These are phyloP conservation scores for Lynx canadensis DNA, from an alignment of 2,113 vertebrate genomes.

Conservation along the genomic window DNA sequence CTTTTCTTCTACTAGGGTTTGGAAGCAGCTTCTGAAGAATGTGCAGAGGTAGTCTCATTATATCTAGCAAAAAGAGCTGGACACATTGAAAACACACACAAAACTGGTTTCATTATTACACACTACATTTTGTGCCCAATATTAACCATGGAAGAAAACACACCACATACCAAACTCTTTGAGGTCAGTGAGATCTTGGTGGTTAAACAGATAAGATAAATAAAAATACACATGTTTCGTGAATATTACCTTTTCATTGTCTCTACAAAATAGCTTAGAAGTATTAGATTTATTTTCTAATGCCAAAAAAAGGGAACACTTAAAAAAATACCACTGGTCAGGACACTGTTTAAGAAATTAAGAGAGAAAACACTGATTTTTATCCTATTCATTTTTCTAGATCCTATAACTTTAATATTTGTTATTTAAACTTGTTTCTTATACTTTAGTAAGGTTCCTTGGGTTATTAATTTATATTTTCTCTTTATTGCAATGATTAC, in stretches of 20 bases:
- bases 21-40: constrained; percentile 9
- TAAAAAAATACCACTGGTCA: not conserved
- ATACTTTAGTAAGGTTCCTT: not conserved
- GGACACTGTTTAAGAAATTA: not conserved
- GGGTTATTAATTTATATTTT: not conserved
- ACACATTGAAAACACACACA: constrained; percentile 17
- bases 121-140: not conserved
- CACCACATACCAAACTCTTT: not conserved
- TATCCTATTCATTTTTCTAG: not conserved
- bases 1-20: not conserved
- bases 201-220: not conserved
- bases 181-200: not conserved
- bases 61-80: not conserved
- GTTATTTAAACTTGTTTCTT: not conserved
- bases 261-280: not conserved
- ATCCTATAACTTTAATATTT: not conserved
- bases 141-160: not conserved
- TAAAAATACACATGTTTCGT: not conserved
- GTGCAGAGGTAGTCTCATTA: not conserved
- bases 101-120: not conserved
- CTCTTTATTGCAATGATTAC: not conserved
- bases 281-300: not conserved
- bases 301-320: not conserved
- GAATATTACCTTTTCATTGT: not conserved
- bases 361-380: not conserved